A percentile compares a stretch with the other conserved stretches of the same genome.
Evolutionary conservation across 2,113 vertebrate species (phyloP).

Genomic region (Vidua chalybeata): DNA sequence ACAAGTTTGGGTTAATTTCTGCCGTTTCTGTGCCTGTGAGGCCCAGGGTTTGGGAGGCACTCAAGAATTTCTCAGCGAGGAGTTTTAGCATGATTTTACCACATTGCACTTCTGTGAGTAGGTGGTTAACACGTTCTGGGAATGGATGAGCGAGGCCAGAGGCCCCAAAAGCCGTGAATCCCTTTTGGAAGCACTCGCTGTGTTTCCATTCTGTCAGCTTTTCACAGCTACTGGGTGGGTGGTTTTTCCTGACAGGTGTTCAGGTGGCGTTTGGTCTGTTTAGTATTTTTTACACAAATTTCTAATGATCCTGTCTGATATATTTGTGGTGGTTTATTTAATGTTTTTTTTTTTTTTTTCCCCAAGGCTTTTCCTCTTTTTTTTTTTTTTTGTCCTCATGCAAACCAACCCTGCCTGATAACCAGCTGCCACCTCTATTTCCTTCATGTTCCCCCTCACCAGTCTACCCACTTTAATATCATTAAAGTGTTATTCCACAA

Average conservation of each 20-base stretch:
- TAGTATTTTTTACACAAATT: not conserved
- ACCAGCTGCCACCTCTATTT: not conserved
- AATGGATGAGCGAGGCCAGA: not conserved
- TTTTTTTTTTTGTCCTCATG: not conserved
- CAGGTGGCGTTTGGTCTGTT: not conserved
- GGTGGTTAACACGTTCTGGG: not conserved
- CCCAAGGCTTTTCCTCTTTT: not conserved
- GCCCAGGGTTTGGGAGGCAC: not conserved
- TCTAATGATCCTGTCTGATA: not conserved
- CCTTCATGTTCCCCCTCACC: not conserved
- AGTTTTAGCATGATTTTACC: not conserved
- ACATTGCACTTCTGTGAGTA: not conserved
- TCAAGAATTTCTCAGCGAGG: not conserved
- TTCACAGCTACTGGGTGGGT: not conserved
- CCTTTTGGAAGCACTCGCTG: rapidly evolving
- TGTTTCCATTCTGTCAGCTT: not conserved
- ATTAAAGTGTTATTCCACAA: not conserved
- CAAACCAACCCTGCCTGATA: not conserved
- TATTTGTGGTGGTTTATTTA: not conserved
- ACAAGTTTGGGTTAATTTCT: not conserved
- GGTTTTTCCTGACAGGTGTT: not conserved
- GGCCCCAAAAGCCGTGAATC: not conserved
- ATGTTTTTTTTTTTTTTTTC: too few relatives aligned
- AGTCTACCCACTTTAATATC: too few relatives aligned
- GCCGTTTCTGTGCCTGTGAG: rapidly evolving